Percentiles rank a stretch among this genome's conserved stretches.
These are phyloP conservation scores for Sparus aurata DNA, from an alignment of 2,797 vertebrate species.

Conservation along the genomic window DNA sequence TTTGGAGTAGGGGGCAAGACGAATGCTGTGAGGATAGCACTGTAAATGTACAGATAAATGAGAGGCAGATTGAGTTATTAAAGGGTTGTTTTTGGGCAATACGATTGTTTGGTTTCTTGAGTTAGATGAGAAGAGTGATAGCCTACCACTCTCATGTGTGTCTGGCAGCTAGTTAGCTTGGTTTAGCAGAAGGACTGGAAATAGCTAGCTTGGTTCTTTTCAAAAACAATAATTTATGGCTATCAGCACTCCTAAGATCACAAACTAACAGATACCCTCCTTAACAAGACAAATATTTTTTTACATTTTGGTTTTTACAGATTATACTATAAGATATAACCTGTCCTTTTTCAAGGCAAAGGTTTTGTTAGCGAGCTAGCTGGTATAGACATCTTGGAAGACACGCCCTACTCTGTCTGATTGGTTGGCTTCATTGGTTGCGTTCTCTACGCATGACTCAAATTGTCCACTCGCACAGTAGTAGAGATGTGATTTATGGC, in stretches of 20 bases:
- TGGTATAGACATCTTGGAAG: neutral
- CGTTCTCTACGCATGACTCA: no score
- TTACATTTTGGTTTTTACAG: rapidly evolving
- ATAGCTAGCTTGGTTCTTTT: neutral
- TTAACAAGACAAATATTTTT: neutral
- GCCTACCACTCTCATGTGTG: neutral
- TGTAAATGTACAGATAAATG: slow-evolving; percentile 13
- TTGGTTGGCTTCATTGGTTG: no score
- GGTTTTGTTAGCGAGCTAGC: neutral
- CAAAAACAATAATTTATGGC: neutral
- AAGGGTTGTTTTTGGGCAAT: neutral
- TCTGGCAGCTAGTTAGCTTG: neutral
- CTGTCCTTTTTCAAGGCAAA: neutral
- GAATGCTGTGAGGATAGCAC: slow-evolving; percentile 7
- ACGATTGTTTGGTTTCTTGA: neutral
- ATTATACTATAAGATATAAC: neutral
- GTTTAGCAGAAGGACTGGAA: neutral
- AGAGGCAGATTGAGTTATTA: slow-evolving; percentile 28
- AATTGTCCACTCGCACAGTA: no score
- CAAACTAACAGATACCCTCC: neutral
- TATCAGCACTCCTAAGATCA: neutral
- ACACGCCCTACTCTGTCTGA: no score
- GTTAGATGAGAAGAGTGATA: neutral
- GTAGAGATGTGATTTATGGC: no score
- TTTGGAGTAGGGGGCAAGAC: neutral